These are phyloP conservation scores for Eupithecia subfuscata DNA, from an alignment of 2,888 invertebrate genomes.

Conservation along the genomic window DNA sequence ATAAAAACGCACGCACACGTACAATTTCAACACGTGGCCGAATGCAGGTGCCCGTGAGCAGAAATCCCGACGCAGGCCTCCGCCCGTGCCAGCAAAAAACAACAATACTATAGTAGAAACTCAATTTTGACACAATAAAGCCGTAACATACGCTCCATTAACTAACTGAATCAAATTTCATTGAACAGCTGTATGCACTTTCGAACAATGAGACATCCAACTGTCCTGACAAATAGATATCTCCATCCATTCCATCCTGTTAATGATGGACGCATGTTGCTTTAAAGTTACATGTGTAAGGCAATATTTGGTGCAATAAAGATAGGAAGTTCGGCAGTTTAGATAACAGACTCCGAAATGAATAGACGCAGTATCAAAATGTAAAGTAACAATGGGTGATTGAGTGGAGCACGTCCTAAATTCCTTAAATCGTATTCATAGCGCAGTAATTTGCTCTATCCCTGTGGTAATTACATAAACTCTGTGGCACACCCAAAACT, in stretches of 20 bases:
- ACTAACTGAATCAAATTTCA: slow-evolving; percentile 74
- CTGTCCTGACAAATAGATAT: slow-evolving; percentile 56
- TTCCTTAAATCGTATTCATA: slow-evolving; percentile 55
- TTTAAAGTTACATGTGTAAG: slow-evolving; percentile 31
- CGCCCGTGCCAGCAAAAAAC: slow-evolving; percentile 57
- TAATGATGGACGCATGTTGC: slow-evolving; percentile 36
- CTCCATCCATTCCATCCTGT: slow-evolving; percentile 51
- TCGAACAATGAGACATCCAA: slow-evolving; percentile 62
- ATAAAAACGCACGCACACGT: slow-evolving; percentile 53
- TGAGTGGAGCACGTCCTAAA: slow-evolving; percentile 40
- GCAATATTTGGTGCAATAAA: slow-evolving; percentile 28
- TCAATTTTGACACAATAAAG: slow-evolving; percentile 56
- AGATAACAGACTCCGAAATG: slow-evolving; percentile 30
- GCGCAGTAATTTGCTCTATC: slow-evolving; percentile 56
- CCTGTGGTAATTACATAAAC: slow-evolving; percentile 51
- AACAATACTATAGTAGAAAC: slow-evolving; percentile 51
- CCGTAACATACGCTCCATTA: slow-evolving; percentile 72
- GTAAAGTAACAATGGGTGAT: slow-evolving; percentile 30
- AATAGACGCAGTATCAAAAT: slow-evolving; percentile 29
- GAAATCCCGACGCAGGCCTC: slow-evolving; percentile 43
- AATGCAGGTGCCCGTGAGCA: slow-evolving; percentile 56
- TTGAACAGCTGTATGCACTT: slow-evolving; percentile 72
- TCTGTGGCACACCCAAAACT: slow-evolving; percentile 35
- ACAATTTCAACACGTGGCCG: slow-evolving; percentile 50
- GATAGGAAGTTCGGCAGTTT: slow-evolving; percentile 23